phyloP scores from a whole-genome alignment of 2,797 vertebrate genomes.

The Pelodytes ibericus region DNA sequence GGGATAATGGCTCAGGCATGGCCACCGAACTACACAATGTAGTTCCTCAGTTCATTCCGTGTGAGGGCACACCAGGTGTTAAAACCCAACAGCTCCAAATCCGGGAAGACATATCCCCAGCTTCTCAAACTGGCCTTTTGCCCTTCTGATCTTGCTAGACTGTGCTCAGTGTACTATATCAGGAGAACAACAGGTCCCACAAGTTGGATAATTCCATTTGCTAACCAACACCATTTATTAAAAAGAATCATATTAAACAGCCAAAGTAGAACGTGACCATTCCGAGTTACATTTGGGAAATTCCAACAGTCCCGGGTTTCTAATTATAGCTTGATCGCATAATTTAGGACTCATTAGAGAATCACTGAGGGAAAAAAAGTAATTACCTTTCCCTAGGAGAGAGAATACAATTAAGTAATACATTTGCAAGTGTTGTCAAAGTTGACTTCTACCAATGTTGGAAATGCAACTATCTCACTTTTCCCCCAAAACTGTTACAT shows the following conservation, averaged over 20 bases:
- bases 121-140: too few relatives aligned
- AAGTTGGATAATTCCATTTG: neutral
- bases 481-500: neutral
- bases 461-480: neutral
- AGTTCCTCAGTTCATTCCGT: too few relatives aligned
- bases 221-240: neutral
- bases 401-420: constrained; percentile 11
- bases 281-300: neutral
- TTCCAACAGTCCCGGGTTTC: neutral
- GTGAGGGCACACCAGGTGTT: too few relatives aligned
- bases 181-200: neutral
- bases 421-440: constrained; percentile 13
- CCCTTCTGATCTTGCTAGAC: too few relatives aligned
- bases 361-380: neutral
- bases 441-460: neutral
- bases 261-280: neutral
- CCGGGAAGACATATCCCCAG: too few relatives aligned
- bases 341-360: neutral
- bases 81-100: too few relatives aligned
- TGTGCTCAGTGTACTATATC: neutral
- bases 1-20: too few relatives aligned
- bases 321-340: neutral
- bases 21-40: too few relatives aligned
- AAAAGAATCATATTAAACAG: neutral
- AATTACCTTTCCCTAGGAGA: constrained; percentile 18